Base-by-base conservation (phyloP, 2,888 invertebrate genomes). In the Caradrina clavipalpis region DNA sequence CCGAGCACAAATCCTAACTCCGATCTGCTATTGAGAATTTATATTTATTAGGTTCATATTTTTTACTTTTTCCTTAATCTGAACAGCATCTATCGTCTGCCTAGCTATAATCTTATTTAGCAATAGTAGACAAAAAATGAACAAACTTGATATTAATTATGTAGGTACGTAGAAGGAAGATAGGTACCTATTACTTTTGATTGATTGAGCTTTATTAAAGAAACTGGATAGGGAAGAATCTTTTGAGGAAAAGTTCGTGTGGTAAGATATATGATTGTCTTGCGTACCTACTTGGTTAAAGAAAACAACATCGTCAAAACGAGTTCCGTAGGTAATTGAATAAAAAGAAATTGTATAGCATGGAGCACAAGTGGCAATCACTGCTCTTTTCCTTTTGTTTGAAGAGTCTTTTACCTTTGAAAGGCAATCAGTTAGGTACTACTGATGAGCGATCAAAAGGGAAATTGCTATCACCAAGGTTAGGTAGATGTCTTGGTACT, bases 241-340 rank as follows among this genome's bases (percentile, higher is more conserved):
- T n/a, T 21, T 50, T 42, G 26, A 61, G 69, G 62, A 62, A 47
- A 69, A 61, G 2, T 13, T 21, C n/a, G 15, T 19, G 15, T 8
- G 15, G 8, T 21, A 21, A 8, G 31, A 53, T 19, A 31, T 35
- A 26, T 45, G 3, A 13, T 66, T 51, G 13, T 35, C n/a, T n/a
- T 42, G 17, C 19, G 11, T 15, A 6, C 13, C 11, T 21, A 21
- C 15, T 21, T 15, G 26, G 11, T 15, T 31, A 35, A 22, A 35
- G 45, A 53, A 21, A 73, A 73, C 26, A n/a, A 39, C 11, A 39
- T 21, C 4, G 5, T 6, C 21, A 13, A n/a, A 2, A 35, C 4
- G 31, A 50, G 49, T 39, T 21, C 54, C 8, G 3, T 42, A 13
- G 1, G 42, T 72, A 21, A 19, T 35, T 4, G 17, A 21, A n/a